Base-by-base conservation (phyloP, 2,797 vertebrate genomes). In the Anabacerthia variegaticeps region DNA sequence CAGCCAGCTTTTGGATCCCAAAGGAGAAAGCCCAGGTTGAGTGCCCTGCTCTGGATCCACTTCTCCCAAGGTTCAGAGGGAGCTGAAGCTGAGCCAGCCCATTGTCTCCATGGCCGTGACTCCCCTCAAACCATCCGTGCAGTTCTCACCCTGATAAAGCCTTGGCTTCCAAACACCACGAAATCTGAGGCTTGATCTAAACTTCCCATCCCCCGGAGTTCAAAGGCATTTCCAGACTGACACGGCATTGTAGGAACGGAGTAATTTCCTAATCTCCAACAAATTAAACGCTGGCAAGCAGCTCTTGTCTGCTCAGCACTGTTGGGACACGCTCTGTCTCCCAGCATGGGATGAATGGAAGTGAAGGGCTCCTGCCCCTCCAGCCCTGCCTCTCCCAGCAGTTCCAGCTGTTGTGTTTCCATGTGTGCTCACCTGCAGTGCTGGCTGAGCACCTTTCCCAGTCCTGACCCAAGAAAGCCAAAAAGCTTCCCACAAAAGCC, bases 271-370 rank as follows among this genome's bases (percentile, higher is more conserved):
- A 86, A 96, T 94, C 83, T 92, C 79, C 92, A 91, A 86, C 94
- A 94, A 95, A 97, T 95, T 95, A 95, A 97, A 77, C 27, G 82
- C 89, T 96, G 95, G 94, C 95, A 96, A 81, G 88, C 79, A 49
- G 80, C 73, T 95, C 88, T 39, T 78, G 93, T 94, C 92, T 95
- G 90, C 81, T 95, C 68, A 67, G 94, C 80, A 85, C 73, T 96
- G 95, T 84, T 84, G 82, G 81, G 93, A 95, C 96, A 92, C 0
- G 93, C 85, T 91, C 82, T 12, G 85, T 72, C 94, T 96, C 90
- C 87, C 7, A 0, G 39, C 28, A 48, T 2, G 59, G 59, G 77
- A 76, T 83, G 67, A 87, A 91, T 36, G 46, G 77, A 46, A 81
- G 34, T 9, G 75, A 74, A 91, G 48, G 1, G 3, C 58, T 78